Evolutionary conservation across 2,888 invertebrate species (phyloP).

Genomic region (Ariolimax columbianus): DNA sequence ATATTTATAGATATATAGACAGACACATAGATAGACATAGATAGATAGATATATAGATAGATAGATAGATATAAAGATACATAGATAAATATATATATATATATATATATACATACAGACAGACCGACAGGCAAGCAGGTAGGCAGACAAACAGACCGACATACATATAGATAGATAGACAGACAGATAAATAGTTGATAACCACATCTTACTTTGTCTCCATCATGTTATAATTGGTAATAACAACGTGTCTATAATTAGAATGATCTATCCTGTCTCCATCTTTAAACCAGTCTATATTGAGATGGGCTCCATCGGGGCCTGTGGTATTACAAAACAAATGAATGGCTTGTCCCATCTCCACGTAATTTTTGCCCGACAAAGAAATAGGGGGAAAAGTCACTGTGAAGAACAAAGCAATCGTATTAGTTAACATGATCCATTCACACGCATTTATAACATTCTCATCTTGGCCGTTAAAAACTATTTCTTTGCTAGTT

Average conservation of each 20-base stretch:
- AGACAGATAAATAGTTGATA: background rate
- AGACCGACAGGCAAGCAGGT: too few species aligned
- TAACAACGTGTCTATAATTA: constrained; percentile 50
- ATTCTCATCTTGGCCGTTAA: background rate
- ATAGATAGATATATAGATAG: too few species aligned
- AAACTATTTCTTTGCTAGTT: too few species aligned
- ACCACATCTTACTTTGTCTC: constrained; percentile 45
- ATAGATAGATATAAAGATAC: too few species aligned
- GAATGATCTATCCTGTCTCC: constrained; percentile 50
- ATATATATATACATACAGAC: too few species aligned
- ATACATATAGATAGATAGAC: too few species aligned
- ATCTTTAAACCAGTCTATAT: constrained; percentile 47
- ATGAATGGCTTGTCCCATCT: constrained; percentile 41
- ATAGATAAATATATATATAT: too few species aligned
- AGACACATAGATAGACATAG: too few species aligned
- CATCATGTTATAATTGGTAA: constrained; percentile 55
- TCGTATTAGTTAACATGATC: background rate
- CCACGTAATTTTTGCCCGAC: constrained; percentile 42
- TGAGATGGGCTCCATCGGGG: constrained; percentile 18
- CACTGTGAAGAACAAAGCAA: constrained; percentile 7
- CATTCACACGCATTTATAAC: background rate
- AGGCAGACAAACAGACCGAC: too few species aligned
- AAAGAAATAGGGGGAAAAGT: constrained; percentile 13
- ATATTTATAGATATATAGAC: too few species aligned
- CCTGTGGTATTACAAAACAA: constrained; percentile 42